Evolutionary conservation across 37 sponge, comb jelly and placozoan species (phyloP), one percentile per base, ranked within the genome.

Genomic region (Amphimedon queenslandica): DNA sequence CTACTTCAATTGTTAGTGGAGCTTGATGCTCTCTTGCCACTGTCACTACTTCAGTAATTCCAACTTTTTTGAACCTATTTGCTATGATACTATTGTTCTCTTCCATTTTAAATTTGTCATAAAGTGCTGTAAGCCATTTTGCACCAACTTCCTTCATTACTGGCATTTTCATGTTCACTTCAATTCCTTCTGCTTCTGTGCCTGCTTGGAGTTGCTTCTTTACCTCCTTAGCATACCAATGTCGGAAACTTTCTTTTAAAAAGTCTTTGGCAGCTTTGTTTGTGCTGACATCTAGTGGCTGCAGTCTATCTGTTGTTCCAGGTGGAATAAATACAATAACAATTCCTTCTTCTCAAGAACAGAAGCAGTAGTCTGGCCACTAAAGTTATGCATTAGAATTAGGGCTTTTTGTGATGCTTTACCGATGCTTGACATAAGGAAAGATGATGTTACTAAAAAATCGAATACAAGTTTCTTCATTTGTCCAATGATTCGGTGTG

Each of bases 201-300:
- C 72, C 72, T 28, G 57, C 31, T 11, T 71, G 57, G 16, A 71
- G 55, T 43, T 42, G 57, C 21, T 27, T 71, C 55, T 41, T 55
- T 21, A 71, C 57, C 72, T 71, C 72, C 6, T 53, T 6, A 11
- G 72, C 69, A 67, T 67, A 67, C 69, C 69, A 67, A 33, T 67
- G 69, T 34, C 38, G 69, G 18, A 67, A 67, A 33, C 32, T 67
- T 16, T 67, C 69, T 67, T 37, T 67, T 37, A 67, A 33, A 34
- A 67, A 27, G 69, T 67, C 69, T 67, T 67, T 67, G 21, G 69
- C 38, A 34, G 69, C 69, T 16, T 67, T 67, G 69, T 67, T 67
- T 27, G 69, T 67, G 38, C 69, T 67, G 10, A 67, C 69, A 67
- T 67, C 69, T 6, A 67, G 69, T 21, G 69, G 69, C 36, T 67